Conservation (phyloP, 2,888 invertebrate species). For the Smittia aterrima region DNA sequence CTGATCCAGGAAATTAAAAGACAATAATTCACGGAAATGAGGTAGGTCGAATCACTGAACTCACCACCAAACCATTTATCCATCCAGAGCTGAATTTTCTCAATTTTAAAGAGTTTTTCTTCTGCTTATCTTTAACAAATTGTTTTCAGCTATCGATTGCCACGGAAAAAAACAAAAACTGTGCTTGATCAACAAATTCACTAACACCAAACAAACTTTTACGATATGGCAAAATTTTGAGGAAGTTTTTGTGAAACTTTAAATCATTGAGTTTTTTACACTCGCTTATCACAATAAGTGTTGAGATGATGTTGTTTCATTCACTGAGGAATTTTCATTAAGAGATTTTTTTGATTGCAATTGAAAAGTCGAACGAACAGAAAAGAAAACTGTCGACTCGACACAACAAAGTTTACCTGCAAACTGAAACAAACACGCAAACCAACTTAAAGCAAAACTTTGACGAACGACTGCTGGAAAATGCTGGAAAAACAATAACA, state of each 20-base stretch:
- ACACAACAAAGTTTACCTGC: not conserved
- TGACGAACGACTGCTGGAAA: conserved; percentile 10
- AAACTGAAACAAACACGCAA: conserved; percentile 24
- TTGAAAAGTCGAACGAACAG: not conserved
- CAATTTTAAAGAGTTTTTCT: not conserved
- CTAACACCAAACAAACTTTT: conserved; percentile 30
- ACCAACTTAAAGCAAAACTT: not conserved
- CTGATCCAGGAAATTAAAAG: conserved; percentile 47
- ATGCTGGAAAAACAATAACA: not conserved
- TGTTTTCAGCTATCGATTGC: not conserved
- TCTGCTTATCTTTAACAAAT: conserved; percentile 1
- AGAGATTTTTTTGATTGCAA: not conserved
- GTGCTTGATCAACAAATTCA: conserved; percentile 9
- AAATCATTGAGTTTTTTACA: too few species aligned
- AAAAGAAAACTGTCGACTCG: not conserved
- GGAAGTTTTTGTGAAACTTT: not conserved
- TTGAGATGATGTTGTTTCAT: not conserved
- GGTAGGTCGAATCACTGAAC: conserved; percentile 1
- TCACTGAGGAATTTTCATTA: not conserved
- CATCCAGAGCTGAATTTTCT: conserved; percentile 21
- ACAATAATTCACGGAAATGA: not conserved
- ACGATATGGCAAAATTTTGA: conserved; percentile 6
- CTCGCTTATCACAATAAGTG: not conserved
- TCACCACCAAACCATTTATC: conserved; percentile 41
- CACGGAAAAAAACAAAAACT: not conserved